Percentiles rank a stretch among this genome's conserved stretches.
These are phyloP conservation scores for Brienomyrus brachyistius DNA, from an alignment of 2,113 vertebrate species.

Conservation along the genomic window DNA sequence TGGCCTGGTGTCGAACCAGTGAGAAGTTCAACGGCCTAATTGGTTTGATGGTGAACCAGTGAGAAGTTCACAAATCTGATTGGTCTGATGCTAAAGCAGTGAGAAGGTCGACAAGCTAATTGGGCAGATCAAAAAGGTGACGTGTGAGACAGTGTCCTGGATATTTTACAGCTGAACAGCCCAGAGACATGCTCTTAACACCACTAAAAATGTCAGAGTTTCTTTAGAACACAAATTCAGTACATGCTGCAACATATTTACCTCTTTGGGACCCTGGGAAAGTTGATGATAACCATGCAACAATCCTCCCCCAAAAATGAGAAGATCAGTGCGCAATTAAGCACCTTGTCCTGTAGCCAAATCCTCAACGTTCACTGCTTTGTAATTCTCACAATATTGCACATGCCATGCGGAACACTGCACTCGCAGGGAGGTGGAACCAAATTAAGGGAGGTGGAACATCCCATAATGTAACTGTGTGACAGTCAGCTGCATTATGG, in stretches of 20 bases:
- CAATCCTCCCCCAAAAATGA: not conserved
- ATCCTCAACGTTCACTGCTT: not conserved
- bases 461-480: not conserved
- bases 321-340: not conserved
- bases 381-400: not conserved
- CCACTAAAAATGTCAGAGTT: not conserved
- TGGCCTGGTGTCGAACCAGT: not conserved
- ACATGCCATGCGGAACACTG: not conserved
- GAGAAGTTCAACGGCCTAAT: not conserved
- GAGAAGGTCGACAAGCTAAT: not conserved
- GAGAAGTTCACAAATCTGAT: not conserved
- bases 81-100: not conserved
- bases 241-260: not conserved
- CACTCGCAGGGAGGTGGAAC: not conserved
- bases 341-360: not conserved
- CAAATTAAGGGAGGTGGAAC: not conserved
- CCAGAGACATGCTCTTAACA: not conserved
- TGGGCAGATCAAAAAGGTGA: not conserved
- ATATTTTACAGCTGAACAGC: not conserved
- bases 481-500: not conserved
- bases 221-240: not conserved
- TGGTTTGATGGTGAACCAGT: not conserved
- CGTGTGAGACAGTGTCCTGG: not conserved
- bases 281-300: not conserved
- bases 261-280: not conserved